These are phyloP conservation scores for Lasioglossum pauxillum DNA, from an alignment of 2,888 invertebrate species.

Conservation along the genomic window DNA sequence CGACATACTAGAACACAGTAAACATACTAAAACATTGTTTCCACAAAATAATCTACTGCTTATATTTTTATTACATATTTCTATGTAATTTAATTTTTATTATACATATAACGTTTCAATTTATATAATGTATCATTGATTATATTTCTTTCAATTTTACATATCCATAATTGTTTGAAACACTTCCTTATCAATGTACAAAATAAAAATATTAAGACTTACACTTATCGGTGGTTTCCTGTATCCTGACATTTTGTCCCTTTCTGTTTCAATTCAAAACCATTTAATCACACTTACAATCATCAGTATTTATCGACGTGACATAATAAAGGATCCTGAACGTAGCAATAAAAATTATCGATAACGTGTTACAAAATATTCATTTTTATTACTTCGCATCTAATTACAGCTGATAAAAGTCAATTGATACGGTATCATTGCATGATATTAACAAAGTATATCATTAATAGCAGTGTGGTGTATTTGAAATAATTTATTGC, in stretches of 20 bases:
- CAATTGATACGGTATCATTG: too few species aligned
- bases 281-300: not conserved
- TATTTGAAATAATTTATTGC: not conserved
- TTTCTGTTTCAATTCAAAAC: not conserved
- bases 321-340: not conserved
- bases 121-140: not conserved
- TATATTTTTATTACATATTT: not conserved
- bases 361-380: not conserved
- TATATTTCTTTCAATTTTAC: not conserved
- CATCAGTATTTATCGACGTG: not conserved
- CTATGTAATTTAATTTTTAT: not conserved
- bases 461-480: not conserved
- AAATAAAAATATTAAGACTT: not conserved
- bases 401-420: not conserved
- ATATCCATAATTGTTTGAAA: not conserved
- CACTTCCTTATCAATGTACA: not conserved
- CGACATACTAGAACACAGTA: not conserved
- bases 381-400: not conserved
- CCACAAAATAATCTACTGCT: not conserved
- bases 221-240: conserved; percentile 15
- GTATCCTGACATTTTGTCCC: conserved; percentile 18
- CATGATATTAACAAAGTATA: not conserved
- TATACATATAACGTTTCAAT: not conserved
- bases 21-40: not conserved
- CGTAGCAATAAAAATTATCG: not conserved